Evolutionary conservation across 2,113 vertebrate species (phyloP), one percentile per base, ranked within the genome.

Genomic region (Gorsachius goisagi): DNA sequence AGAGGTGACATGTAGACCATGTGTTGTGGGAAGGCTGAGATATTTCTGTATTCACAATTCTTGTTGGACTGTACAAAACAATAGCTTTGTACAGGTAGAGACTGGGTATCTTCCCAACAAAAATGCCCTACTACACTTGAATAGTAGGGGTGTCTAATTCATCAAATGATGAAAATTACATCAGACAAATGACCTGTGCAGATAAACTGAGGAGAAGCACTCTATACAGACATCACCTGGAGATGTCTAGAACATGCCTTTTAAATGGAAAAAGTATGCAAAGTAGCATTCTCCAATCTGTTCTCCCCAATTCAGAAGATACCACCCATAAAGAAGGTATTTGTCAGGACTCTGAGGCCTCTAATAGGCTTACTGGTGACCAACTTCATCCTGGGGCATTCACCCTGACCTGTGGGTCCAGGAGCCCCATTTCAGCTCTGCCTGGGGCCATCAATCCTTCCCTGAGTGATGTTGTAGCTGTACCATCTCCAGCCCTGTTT

Each of bases 1-100:
- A 92, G 72, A 56, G n/a, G 35, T 75, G 80, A 26, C 11, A n/a
- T 23, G 50, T 39, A 9, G 26, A 71, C 21, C 0, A 0, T 8
- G 9, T 59, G 11, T 10, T 90, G 28, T 84, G 73, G 35, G 35
- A 90, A 87, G 60, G 56, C 35, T 45, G 75, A 52, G 45, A 24
- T 59, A n/a, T 15, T 78, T 84, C 33, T 68, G 12, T 37, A 5
- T 53, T 60, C 21, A 17, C 4, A 1, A 6, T 79, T 85, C 67
- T 62, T 44, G 8, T 8, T 77, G 72, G 5, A 20, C 22, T 27
- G 16, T 50, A 68, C 44, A 64, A 90, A 79, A 45, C 32, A 71
- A 41, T 19, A 68, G 39, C 21, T 78, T n/a, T n/a, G n/a, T n/a
- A n/a, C n/a, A n/a, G n/a, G n/a, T n/a, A n/a, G n/a, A n/a, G n/a